Percentiles rank a stretch among this genome's conserved stretches.
phyloP scores from a whole-genome alignment of 2,797 vertebrate species.

The Tangara arthus region DNA sequence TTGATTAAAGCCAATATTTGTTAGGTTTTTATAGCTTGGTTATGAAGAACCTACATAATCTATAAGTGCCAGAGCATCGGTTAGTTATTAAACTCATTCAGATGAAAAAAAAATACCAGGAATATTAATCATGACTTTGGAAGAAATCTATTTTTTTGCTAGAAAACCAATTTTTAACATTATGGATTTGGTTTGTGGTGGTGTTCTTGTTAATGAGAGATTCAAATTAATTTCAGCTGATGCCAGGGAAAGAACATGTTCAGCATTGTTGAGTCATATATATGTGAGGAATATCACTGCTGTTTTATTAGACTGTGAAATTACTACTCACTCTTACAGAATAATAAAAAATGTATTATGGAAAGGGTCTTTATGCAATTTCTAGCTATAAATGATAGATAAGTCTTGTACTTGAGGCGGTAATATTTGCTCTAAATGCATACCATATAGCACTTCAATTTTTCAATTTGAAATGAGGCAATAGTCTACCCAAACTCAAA shows the following conservation, averaged over 20 bases:
- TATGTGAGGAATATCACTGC: conserved; percentile 18
- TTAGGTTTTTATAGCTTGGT: neutral
- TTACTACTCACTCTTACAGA: conserved; percentile 57
- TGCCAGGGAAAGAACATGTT: conserved; percentile 34
- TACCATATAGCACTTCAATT: conserved; percentile 56
- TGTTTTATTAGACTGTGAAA: conserved; percentile 74
- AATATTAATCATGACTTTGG: neutral
- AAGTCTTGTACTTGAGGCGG: conserved; percentile 44
- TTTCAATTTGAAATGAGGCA: conserved; percentile 31
- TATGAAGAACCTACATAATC: conserved; percentile 29
- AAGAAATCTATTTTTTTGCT: neutral
- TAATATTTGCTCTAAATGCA: conserved; percentile 71
- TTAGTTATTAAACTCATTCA: neutral
- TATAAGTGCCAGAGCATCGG: neutral
- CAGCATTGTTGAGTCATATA: conserved; percentile 8
- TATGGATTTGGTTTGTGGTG: conserved; percentile 32
- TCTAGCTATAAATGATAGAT: conserved; percentile 54
- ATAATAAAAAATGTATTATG: conserved; percentile 65
- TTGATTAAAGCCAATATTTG: conserved; percentile 30
- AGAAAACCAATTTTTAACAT: conserved; percentile 9
- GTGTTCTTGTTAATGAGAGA: conserved; percentile 49
- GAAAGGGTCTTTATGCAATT: conserved; percentile 55
- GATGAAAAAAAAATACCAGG: neutral
- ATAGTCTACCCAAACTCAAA: conserved; percentile 29
- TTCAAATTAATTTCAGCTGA: conserved; percentile 64